Conservation (phyloP, 2,113 vertebrate genomes). For the Lagopus leucura region DNA sequence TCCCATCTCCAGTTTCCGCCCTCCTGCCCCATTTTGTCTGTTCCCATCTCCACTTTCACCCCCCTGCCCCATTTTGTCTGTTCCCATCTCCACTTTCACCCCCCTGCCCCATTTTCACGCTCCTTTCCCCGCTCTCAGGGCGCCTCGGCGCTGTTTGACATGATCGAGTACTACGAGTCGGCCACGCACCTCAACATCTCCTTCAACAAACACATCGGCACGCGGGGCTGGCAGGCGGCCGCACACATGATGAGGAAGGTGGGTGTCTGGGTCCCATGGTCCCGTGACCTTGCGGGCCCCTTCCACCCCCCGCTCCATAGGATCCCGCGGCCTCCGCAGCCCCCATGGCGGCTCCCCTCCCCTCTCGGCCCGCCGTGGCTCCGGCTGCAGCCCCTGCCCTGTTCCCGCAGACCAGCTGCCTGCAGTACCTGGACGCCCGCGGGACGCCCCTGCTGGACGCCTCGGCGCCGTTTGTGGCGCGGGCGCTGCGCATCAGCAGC, state of each 20-base stretch:
- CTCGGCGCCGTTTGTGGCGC: constrained; percentile 92
- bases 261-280: too few species aligned
- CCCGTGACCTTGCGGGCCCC: too few species aligned
- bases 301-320: too few species aligned
- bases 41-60: too few species aligned
- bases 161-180: constrained; percentile 97
- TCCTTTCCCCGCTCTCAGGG: constrained; percentile 74
- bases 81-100: too few species aligned
- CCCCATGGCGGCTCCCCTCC: too few species aligned
- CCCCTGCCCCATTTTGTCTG: too few species aligned
- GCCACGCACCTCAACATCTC: constrained; percentile 98
- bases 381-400: too few species aligned
- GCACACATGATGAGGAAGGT: constrained; percentile 96
- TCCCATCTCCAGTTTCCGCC: too few species aligned
- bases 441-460: constrained; percentile 91
- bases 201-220: constrained; percentile 95
- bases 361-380: too few species aligned
- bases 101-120: fast-evolving
- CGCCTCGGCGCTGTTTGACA: constrained; percentile 93
- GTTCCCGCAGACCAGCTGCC: constrained; percentile 85
- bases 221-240: constrained; percentile 93
- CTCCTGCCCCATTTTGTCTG: fast-evolving
- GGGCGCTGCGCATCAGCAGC: constrained; percentile 92
- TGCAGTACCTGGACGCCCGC: constrained; percentile 92
- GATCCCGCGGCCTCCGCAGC: too few species aligned